Percentiles rank a stretch among this genome's conserved stretches.
phyloP scores from a whole-genome alignment of 1,140 invertebrate species.

The Neotoxoptera formosana region DNA sequence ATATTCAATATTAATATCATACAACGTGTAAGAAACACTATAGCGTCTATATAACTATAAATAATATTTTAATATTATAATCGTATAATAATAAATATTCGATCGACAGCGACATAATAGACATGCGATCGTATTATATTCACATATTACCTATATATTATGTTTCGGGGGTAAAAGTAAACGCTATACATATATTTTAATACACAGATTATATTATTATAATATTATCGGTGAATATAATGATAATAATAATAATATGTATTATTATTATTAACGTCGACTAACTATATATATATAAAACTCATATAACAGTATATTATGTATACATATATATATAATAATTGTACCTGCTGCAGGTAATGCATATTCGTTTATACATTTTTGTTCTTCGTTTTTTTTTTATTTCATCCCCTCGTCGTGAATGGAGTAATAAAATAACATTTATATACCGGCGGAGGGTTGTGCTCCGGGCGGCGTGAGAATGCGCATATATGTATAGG shows the following conservation, averaged over 20 bases:
- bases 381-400: background rate
- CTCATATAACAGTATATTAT: too few species aligned
- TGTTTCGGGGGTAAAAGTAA: background rate
- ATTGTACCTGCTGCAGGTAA: background rate
- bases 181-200: background rate
- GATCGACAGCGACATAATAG: background rate
- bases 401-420: background rate
- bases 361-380: background rate
- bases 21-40: background rate
- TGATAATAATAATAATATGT: background rate
- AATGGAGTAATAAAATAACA: conserved; percentile 31
- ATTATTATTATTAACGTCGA: conserved; percentile 14
- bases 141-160: too few species aligned
- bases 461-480: background rate
- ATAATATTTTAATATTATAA: background rate
- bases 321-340: background rate
- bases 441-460: conserved; percentile 1
- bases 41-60: background rate
- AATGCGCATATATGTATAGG: background rate
- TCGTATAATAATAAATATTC: background rate
- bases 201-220: background rate
- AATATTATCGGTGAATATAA: background rate
- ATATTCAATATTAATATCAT: background rate
- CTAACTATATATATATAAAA: background rate
- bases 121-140: conserved; percentile 7